phyloP scores from a whole-genome alignment of 2,888 invertebrate genomes.

The Melipona beecheii region DNA sequence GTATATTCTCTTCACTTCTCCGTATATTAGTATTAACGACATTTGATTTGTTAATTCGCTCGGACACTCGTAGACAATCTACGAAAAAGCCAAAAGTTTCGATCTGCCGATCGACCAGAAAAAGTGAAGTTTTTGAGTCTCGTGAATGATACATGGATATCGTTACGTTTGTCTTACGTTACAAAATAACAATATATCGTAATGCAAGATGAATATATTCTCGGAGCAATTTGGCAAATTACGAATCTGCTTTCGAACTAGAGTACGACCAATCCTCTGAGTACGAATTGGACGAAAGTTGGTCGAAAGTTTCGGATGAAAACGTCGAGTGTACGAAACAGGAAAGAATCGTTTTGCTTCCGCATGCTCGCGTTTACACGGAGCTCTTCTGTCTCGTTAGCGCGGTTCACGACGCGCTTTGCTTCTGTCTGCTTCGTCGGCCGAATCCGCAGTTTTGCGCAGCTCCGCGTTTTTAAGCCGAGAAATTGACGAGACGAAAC shows the following conservation, averaged over 20 bases:
- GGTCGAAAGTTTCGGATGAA: constrained; percentile 10
- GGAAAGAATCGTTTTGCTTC: constrained; percentile 36
- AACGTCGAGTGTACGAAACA: constrained; percentile 6
- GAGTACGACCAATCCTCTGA: not conserved
- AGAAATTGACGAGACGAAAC: constrained; percentile 14
- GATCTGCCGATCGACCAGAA: too few species aligned
- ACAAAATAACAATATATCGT: too few species aligned
- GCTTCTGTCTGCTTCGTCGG: constrained; percentile 40
- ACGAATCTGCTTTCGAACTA: not conserved
- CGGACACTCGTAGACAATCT: too few species aligned
- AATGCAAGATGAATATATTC: too few species aligned
- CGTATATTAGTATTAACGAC: too few species aligned
- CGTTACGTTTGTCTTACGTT: too few species aligned
- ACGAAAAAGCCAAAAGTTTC: too few species aligned
- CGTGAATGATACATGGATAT: too few species aligned
- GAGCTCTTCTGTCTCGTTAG: constrained; percentile 39
- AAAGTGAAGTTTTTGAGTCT: too few species aligned
- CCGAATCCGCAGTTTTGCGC: constrained; percentile 25
- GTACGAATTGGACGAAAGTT: not conserved
- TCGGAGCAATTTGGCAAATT: not conserved
- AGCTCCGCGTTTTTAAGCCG: constrained; percentile 23
- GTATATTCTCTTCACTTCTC: too few species aligned
- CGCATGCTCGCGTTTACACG: constrained; percentile 38
- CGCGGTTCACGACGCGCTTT: constrained; percentile 28
- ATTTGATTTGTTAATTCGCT: too few species aligned